Evolutionary conservation across 2,888 invertebrate species (phyloP).

Genomic region (Leucoma salicis): DNA sequence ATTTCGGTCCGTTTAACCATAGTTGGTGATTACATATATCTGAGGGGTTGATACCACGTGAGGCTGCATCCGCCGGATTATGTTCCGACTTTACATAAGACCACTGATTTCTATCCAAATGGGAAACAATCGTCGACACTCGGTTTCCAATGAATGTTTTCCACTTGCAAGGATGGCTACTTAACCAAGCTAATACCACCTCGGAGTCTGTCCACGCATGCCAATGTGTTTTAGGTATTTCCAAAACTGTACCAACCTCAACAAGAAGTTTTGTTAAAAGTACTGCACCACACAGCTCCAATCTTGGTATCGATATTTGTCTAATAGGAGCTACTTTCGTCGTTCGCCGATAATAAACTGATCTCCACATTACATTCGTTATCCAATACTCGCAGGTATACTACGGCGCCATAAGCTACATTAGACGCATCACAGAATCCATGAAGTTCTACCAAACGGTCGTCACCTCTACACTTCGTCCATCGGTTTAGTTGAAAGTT

Average conservation of each 20-base stretch:
- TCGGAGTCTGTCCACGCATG: conserved; percentile 3
- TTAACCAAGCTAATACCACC: conserved; percentile 1
- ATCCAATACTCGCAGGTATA: not conserved
- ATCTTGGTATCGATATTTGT: conserved; percentile 2
- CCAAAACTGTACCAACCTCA: not conserved
- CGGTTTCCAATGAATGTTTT: conserved; percentile 1
- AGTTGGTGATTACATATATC: too few species aligned
- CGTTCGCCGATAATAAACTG: not conserved
- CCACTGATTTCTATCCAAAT: conserved; percentile 1
- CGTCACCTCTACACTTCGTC: conserved; percentile 1
- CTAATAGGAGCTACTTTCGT: conserved; percentile 3
- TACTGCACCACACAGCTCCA: conserved; percentile 7
- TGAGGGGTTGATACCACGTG: not conserved
- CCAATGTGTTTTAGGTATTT: not conserved
- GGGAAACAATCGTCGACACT: not conserved
- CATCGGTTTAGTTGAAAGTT: conserved; percentile 20
- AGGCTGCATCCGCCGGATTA: conserved; percentile 5
- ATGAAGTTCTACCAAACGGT: not conserved
- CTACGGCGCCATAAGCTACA: conserved; percentile 1
- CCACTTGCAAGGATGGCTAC: not conserved
- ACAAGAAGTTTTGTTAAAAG: not conserved
- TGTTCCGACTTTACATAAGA: not conserved
- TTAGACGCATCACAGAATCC: conserved; percentile 3
- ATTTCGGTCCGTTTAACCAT: not conserved
- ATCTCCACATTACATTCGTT: not conserved